These are phyloP conservation scores for Oncopeltus fasciatus DNA, from an alignment of 1,140 invertebrate species.

Conservation along the genomic window DNA sequence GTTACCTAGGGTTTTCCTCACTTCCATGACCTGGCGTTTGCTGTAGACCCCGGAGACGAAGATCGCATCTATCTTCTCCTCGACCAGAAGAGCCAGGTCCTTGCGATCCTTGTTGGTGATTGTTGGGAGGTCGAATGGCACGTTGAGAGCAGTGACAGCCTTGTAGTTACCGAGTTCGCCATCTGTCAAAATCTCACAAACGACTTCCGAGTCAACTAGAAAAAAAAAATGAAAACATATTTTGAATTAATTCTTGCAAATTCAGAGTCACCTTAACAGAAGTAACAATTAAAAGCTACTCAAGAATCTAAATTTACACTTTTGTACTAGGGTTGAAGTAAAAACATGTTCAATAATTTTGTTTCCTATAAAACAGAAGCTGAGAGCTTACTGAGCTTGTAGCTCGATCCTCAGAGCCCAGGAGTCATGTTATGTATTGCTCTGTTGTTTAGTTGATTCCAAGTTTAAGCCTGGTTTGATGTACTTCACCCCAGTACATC, in stretches of 20 bases:
- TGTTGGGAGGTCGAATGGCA: slow-evolving; percentile 59
- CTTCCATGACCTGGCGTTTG: slow-evolving; percentile 1
- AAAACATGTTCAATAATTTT: no score
- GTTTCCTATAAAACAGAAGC: no score
- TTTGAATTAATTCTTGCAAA: background rate
- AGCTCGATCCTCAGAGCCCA: no score
- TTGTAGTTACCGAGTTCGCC: slow-evolving; percentile 33
- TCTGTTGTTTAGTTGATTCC: no score
- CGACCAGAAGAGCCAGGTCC: slow-evolving; percentile 57
- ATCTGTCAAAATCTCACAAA: slow-evolving; percentile 36
- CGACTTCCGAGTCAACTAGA: slow-evolving; percentile 32
- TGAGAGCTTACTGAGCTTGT: no score
- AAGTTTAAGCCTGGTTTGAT: no score
- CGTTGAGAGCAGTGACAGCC: slow-evolving; percentile 60
- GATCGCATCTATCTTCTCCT: slow-evolving; percentile 43
- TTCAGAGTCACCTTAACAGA: background rate
- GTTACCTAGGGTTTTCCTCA: slow-evolving; percentile 12
- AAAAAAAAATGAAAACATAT: slow-evolving; percentile 31
- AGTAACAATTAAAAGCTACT: background rate
- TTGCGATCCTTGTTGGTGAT: slow-evolving; percentile 64
- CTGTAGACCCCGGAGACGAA: slow-evolving; percentile 24
- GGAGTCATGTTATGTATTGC: no score
- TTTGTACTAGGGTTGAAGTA: background rate
- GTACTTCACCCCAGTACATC: no score
- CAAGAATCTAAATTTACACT: background rate